A percentile compares a stretch with the other conserved stretches of the same genome.
Evolutionary conservation across 1,140 invertebrate species (phyloP).

Genomic region (Batillaria attramentaria): DNA sequence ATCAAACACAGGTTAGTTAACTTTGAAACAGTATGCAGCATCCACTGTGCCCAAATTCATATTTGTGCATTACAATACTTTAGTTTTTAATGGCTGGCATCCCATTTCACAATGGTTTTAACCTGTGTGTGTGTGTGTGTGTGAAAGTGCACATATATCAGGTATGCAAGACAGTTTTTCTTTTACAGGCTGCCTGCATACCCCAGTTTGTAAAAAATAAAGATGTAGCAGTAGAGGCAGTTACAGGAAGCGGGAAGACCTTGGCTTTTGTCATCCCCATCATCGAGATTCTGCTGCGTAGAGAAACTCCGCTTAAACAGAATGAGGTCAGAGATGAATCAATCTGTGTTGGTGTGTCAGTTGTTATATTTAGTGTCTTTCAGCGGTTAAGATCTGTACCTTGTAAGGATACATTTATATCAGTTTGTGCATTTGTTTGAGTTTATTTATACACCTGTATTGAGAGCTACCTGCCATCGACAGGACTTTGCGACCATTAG

Average conservation of each 20-base stretch:
- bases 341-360: no score
- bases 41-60: not conserved
- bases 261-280: conserved; percentile 94
- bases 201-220: conserved; percentile 91
- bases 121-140: not conserved
- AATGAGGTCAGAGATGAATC: conserved; percentile 75
- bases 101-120: conserved; percentile 2
- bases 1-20: no score
- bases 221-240: conserved; percentile 97
- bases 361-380: no score
- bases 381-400: no score
- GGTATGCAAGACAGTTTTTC: not conserved
- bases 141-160: not conserved
- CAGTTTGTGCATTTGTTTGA: not conserved
- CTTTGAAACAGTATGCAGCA: not conserved
- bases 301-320: conserved; percentile 78
- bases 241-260: conserved; percentile 98
- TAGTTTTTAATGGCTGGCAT: not conserved
- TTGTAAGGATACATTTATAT: not conserved
- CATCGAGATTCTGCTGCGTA: conserved; percentile 83
- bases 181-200: conserved; percentile 85
- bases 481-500: no score
- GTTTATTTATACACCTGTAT: not conserved
- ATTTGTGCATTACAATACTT: not conserved
- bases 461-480: no score